Conservation (phyloP, 2,113 vertebrate genomes). For the Eptesicus fuscus region DNA sequence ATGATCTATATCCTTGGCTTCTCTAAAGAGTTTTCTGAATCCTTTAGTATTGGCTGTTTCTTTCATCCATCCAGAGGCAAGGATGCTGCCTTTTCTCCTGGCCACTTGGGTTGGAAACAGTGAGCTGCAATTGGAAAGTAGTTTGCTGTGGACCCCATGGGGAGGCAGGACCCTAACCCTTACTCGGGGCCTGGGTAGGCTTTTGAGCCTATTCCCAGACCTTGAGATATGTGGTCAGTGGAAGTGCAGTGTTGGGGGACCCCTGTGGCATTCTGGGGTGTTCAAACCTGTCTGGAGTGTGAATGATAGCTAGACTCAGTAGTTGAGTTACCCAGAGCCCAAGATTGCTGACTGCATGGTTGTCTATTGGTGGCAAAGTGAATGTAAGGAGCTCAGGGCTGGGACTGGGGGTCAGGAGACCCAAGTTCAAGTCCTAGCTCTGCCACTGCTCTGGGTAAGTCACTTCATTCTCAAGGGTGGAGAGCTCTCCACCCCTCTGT, state of each 20-base stretch:
- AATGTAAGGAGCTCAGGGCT: not conserved
- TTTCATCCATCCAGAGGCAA: conserved; percentile 33
- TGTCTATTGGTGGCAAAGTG: not conserved
- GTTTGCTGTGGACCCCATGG: not conserved
- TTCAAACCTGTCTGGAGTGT: not conserved
- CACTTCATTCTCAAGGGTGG: not conserved
- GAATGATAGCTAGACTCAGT: conserved; percentile 3
- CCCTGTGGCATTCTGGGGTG: not conserved
- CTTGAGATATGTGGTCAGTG: not conserved
- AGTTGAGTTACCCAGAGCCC: conserved; percentile 2
- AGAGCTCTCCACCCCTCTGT: not conserved
- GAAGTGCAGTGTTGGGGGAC: not conserved
- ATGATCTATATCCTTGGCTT: conserved; percentile 33
- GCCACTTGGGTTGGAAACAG: not conserved
- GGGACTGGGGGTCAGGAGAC: not conserved
- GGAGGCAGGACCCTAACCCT: not conserved
- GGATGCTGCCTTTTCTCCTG: not conserved
- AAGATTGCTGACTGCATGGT: not conserved
- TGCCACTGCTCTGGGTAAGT: not conserved
- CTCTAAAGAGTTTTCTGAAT: conserved; percentile 54
- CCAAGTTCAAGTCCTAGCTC: not conserved
- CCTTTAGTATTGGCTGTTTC: conserved; percentile 20
- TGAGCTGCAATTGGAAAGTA: not conserved
- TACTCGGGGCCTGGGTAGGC: not conserved
- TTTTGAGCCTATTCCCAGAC: not conserved